Base-by-base conservation (phyloP, 2,888 invertebrate species). In the Cheilosia vulpina region DNA sequence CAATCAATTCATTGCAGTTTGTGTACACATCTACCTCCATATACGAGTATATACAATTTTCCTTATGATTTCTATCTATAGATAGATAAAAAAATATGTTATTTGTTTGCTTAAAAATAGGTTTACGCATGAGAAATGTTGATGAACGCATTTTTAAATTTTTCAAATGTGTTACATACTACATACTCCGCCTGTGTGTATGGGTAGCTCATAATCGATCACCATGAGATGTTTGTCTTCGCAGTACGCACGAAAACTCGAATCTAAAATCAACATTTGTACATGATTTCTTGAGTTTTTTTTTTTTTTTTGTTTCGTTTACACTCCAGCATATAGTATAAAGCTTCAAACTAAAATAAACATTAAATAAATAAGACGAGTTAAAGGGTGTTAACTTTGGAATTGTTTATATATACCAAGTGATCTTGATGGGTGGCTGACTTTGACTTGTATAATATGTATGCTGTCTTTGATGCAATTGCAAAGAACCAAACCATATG, bases 41-140 rank as follows among this genome's bases (percentile, higher is more conserved):
- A 19, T 43, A 15, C 57, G 45, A 21, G 34, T 43, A 21, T 11
- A 69, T 34, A 68, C 66, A 15, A 43, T 60, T 62, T 45, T 47
- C 47, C 27, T 21, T 45, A 75, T 65, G 75, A 63, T 57, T 65
- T 57, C 65, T 47, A 75, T 75, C 65, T 50, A 55, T 65, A 75
- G 65, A 75, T 47, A 75, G 45, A 65, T 58, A 57, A 63, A 75
- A 47, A 53, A 52, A 75, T 57, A 65, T 6, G 27, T 41, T 41
- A 65, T 66, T 65, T 76, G 65, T 58, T 76, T 76, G 66, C 66
- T 66, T 66, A 76, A 76, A 76, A 76, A 58, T 76, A 76, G 57
- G 75, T 57, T 75, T 65, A 75, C 47, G 55, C 63, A 73, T 65
- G 63, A 52, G 27, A 73, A 63, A 53, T 73, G 34, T 43, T 63